phyloP scores from a whole-genome alignment of 2,888 invertebrate species.

The Gymnosoma rotundatum region DNA sequence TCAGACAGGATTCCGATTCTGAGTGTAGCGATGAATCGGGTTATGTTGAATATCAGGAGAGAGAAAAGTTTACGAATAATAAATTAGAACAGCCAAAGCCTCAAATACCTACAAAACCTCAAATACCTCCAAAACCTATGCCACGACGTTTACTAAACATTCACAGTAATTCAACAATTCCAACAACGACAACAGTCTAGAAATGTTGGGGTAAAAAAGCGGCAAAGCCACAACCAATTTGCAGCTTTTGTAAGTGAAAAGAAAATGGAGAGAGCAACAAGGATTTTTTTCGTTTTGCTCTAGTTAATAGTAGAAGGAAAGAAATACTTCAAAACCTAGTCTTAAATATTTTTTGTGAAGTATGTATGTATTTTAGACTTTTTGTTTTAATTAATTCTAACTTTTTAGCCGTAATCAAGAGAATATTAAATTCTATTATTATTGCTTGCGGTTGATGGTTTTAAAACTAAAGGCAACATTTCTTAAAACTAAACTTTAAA shows the following conservation, averaged over 20 bases:
- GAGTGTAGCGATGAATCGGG: slow-evolving; percentile 96
- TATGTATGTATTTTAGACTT: too few species aligned
- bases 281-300: too few species aligned
- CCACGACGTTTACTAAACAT: slow-evolving; percentile 75
- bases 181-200: slow-evolving; percentile 73
- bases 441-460: too few species aligned
- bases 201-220: neutral
- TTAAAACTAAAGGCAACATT: too few species aligned
- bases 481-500: too few species aligned
- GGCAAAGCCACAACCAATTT: too few species aligned
- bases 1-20: slow-evolving; percentile 84
- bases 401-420: too few species aligned
- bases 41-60: slow-evolving; percentile 88
- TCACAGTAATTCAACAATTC: slow-evolving; percentile 45
- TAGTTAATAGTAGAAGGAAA: too few species aligned
- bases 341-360: too few species aligned
- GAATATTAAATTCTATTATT: too few species aligned
- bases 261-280: neutral
- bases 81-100: slow-evolving; percentile 66
- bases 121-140: slow-evolving; percentile 77
- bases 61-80: slow-evolving; percentile 51
- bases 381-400: too few species aligned
- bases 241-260: neutral
- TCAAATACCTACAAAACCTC: slow-evolving; percentile 72
- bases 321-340: too few species aligned